Evolutionary conservation across 2,113 vertebrate genomes (phyloP), one percentile per base, ranked within the genome.

Genomic region (Stigmatopora argus): DNA sequence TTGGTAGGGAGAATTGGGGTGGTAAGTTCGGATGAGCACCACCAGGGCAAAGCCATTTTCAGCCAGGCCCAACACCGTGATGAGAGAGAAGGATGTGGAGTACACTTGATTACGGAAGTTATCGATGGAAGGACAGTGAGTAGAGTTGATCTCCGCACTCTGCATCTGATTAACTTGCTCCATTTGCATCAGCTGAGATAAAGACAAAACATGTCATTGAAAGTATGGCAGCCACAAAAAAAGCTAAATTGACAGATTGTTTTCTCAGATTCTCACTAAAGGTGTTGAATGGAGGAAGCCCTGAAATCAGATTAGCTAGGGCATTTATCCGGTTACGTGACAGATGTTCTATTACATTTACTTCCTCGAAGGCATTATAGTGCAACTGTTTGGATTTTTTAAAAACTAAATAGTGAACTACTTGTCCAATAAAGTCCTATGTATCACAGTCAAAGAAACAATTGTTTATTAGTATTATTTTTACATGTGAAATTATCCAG

Each of bases 41-140:
- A 85, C 85, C 0, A 98, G 84, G 48, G 95, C 96, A 0, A 98
- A 87, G 5, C 92, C 82, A 0, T 99, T 99, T 21, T 94, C 96
- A 0, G 92, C 79, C 0, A 98, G 91, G 26, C 95, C 94, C 13
- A 93, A 46, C 2, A 97, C 73, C 0, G 93, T 93, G 78, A 98
- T 94, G 80, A 98, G 80, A 60, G 93, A 95, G 83, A 97, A 99
- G 44, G 90, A 70, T 0, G 93, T 93, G 65, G 95, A 93, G 80
- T 98, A 99, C 10, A 98, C 92, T 67, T 92, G 82, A 87, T 96
- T 97, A 3, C 96, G 91, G 86, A 98, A 99, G 48, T 94, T 92
- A 0, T 98, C 94, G 0, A 99, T 95, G 55, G 88, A 73, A 0
- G 66, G 47, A 11, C 89, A 90, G 0, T 1, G 0, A 0, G 34